Percentiles rank a stretch among this genome's conserved stretches.
Evolutionary conservation across 2,888 invertebrate genomes (phyloP).

Genomic region (Rhaphigaster nebulosa): DNA sequence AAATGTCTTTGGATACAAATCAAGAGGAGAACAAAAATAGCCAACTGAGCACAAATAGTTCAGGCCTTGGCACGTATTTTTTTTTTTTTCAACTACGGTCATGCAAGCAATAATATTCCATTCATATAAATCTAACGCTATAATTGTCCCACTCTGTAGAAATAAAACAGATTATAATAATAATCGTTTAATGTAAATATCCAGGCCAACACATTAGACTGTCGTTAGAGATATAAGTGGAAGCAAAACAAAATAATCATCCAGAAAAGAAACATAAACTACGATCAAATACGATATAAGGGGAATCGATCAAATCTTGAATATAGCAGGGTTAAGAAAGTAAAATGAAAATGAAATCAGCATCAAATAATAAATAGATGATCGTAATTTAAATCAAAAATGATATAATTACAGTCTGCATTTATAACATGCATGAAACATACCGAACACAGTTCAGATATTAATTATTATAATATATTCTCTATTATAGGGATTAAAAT

Average conservation of each 20-base stretch:
- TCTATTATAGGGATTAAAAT: background rate
- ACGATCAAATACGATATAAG: background rate
- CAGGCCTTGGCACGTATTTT: slow-evolving; percentile 29
- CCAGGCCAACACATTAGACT: background rate
- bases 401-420: background rate
- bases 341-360: background rate
- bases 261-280: background rate
- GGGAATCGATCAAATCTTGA: background rate
- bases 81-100: slow-evolving; percentile 26
- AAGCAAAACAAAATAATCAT: background rate
- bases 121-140: background rate
- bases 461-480: background rate
- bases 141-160: background rate
- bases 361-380: background rate
- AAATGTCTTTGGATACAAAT: slow-evolving; percentile 42
- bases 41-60: slow-evolving; percentile 40
- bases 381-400: background rate
- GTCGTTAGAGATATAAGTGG: background rate
- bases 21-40: slow-evolving; percentile 29
- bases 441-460: background rate
- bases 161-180: background rate
- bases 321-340: background rate
- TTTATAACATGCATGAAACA: background rate
- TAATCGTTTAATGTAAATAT: background rate
- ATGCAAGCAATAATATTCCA: slow-evolving; percentile 9